Base-by-base conservation (phyloP, 2,888 invertebrate genomes). In the Coronaproctus castanopsis region DNA sequence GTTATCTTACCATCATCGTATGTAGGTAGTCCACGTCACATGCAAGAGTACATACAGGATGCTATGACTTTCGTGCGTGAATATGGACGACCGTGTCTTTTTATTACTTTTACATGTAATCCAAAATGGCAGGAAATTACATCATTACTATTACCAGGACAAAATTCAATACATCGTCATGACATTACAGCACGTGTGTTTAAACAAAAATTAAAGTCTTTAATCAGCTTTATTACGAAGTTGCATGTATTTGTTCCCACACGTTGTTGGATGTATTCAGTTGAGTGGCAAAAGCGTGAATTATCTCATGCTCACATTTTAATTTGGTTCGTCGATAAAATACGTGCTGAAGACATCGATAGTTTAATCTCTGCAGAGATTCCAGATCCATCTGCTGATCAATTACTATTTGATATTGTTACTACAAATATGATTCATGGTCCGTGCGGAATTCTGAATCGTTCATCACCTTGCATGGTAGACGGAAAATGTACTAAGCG, bases 351-450 rank as follows among this genome's bases (percentile, higher is more conserved):
- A 19, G 62, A 68, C 65, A 66, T 70, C 20, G 70, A 70, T 67
- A 52, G 21, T 22, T 57, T 71, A 1, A 64, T 65, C 59, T 67
- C 61, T 49, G 69, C 70, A 3, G 69, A 71, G 65, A 66, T 71
- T 20, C 67, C 69, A 19, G 62, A 69, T 64, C 56, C 59, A 8
- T 21, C 62, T 5, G 20, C n/a, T 19, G 66, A 68, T 62, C 67
- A 62, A n/a, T 49, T 57, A 10, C 57, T 69, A 18, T 64, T 62
- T 63, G 64, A 67, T 18, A 60, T 67, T 48, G 64, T 68, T 2
- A 67, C 19, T 2, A 66, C 54, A 57, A 65, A 70, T 55, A 73
- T 72, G 69, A 67, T 70, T 57, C 71, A 70, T 66, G 69, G 70
- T 21, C 64, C 63, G 18, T 63, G 65, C 58, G 64, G 64, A 22